These are phyloP conservation scores for Asobara japonica DNA, from an alignment of 1,140 invertebrate species.

Conservation along the genomic window DNA sequence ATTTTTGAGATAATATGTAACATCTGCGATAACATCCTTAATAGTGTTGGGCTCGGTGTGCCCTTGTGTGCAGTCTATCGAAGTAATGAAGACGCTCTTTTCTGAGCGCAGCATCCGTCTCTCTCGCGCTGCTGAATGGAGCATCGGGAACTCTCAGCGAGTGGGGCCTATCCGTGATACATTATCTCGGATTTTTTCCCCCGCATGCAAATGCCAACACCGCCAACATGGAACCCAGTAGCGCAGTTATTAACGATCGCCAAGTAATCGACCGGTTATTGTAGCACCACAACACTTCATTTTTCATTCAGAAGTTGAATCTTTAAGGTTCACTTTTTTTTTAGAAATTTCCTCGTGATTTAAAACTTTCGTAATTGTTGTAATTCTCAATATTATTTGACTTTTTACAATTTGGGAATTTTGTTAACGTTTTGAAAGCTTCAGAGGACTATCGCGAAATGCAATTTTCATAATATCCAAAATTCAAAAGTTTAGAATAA, in stretches of 20 bases:
- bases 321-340: not conserved
- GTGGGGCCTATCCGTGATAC: conserved; percentile 37
- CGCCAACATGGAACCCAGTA: conserved; percentile 6
- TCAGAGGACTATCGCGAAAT: too few relatives aligned
- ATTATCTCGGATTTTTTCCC: conserved; percentile 32
- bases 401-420: too few relatives aligned
- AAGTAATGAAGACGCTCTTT: conserved; percentile 56
- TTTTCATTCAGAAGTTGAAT: not conserved
- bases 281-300: not conserved
- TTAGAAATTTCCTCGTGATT: too few relatives aligned
- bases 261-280: conserved; percentile 35
- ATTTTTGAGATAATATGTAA: too few relatives aligned
- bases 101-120: conserved; percentile 14
- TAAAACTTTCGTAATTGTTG: too few relatives aligned
- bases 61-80: not conserved
- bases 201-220: conserved; percentile 16
- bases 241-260: conserved; percentile 32
- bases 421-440: too few relatives aligned
- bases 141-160: conserved; percentile 28
- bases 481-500: too few relatives aligned
- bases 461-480: too few relatives aligned
- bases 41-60: too few relatives aligned
- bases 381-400: too few relatives aligned
- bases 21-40: too few relatives aligned
- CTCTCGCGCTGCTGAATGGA: conserved; percentile 13